Conservation (phyloP, 2,888 invertebrate species). For the Anarsia innoxiella region DNA sequence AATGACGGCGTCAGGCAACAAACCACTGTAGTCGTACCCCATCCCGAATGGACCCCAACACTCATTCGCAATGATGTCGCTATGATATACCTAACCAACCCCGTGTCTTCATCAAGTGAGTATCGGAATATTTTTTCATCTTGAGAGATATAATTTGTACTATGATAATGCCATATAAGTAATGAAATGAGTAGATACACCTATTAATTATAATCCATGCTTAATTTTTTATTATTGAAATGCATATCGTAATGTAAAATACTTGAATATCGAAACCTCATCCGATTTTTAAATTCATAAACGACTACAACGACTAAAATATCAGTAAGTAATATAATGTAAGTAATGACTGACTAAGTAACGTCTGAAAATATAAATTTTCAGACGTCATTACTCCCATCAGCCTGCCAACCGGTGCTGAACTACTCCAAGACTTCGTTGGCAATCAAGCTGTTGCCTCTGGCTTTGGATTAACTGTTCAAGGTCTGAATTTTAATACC, state of each 20-base stretch:
- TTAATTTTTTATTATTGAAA: too few species aligned
- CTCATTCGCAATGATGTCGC: slow-evolving; percentile 39
- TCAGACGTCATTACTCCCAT: slow-evolving; percentile 30
- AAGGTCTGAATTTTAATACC: too few species aligned
- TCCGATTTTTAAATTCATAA: too few species aligned
- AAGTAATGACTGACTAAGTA: too few species aligned
- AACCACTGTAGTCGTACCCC: slow-evolving; percentile 29
- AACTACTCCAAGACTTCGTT: slow-evolving; percentile 21
- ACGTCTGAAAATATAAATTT: background rate
- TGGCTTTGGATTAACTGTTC: slow-evolving; percentile 35
- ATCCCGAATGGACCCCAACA: slow-evolving; percentile 35
- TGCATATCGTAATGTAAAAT: too few species aligned
- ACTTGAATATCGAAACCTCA: too few species aligned
- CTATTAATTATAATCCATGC: too few species aligned
- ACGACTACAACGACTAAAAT: too few species aligned
- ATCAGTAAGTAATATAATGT: too few species aligned
- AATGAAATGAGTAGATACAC: too few species aligned
- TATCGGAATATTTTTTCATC: slow-evolving; percentile 9
- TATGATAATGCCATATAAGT: too few species aligned
- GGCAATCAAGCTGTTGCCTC: slow-evolving; percentile 30
- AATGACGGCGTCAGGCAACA: slow-evolving; percentile 34
- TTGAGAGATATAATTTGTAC: too few species aligned
- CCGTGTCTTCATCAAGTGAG: slow-evolving; percentile 31
- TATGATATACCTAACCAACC: slow-evolving; percentile 30
- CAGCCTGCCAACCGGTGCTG: slow-evolving; percentile 28